Evolutionary conservation across 1,140 invertebrate genomes (phyloP), one percentile per base, ranked within the genome.

Genomic region (Penaeus japonicus): DNA sequence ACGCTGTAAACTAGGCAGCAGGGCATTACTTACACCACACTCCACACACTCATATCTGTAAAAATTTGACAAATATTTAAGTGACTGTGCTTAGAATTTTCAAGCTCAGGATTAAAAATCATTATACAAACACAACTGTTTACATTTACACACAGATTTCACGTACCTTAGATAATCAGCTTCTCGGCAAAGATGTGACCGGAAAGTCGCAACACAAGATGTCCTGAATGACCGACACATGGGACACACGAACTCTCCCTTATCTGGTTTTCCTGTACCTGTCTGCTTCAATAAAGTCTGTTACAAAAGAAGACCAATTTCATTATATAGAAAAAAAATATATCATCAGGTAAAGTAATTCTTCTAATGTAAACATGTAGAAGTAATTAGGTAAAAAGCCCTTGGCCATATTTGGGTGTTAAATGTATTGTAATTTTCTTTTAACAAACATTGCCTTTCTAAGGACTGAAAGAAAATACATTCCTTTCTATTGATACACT

Each of bases 221-320:
- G 89, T 91, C 75, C 84, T 89, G 89, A 90, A 91, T 30, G 84
- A 88, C 12, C 81, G 65, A 73, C 90, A 91, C 79, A 75, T 89
- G 0, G 90, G 90, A 65, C 90, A 91, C 7, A 91, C 90, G 87
- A 89, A 91, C 54, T 90, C 89, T 20, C 70, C 89, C 1, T 79
- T 82, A 35, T 84, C 84, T 22, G 89, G 84, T 54, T 82, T 78
- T 18, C 90, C 90, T 35, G 47, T 85, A 32, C 81, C 78, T 32
- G 84, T 85, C 20, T 85, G 57, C 59, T 79, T 77, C 20, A 90
- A 77, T 30, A 75, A 87, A 30, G 55, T 73, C 89, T 90, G 62
- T 24, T 27, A 83, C 54, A 57, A 65, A 65, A 24, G 55, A 4
- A 55, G 47, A 15, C 22, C 47, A 54, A n/a, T 18, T 62, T 30